These are phyloP conservation scores for Lichenostomus cassidix DNA, from an alignment of 2,113 vertebrate genomes.

Conservation along the genomic window DNA sequence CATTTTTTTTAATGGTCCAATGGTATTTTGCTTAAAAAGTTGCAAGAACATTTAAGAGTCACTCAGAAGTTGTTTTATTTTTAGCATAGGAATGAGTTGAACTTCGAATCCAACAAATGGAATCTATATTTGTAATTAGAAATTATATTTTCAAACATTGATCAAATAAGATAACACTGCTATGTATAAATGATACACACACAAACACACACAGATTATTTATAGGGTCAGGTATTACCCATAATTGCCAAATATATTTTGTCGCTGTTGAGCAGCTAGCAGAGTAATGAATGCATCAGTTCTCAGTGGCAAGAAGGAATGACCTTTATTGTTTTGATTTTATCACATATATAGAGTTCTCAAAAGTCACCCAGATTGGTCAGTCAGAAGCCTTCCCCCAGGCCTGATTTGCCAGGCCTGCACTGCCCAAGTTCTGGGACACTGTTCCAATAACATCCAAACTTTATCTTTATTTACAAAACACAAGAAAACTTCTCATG, in stretches of 20 bases:
- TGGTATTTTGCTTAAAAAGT: not conserved
- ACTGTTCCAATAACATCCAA: too few relatives aligned
- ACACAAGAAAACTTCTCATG: too few relatives aligned
- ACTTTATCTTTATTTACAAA: too few relatives aligned
- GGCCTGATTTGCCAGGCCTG: too few relatives aligned
- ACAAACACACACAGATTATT: not conserved
- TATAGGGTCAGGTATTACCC: not conserved
- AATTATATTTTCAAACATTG: not conserved
- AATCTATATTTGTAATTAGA: not conserved
- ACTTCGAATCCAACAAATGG: not conserved
- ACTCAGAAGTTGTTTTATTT: not conserved
- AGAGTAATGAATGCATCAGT: too few relatives aligned
- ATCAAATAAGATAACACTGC: not conserved
- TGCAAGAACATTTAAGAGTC: not conserved
- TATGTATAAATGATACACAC: not conserved
- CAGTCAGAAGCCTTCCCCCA: too few relatives aligned
- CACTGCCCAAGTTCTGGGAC: too few relatives aligned
- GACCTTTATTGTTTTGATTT: too few relatives aligned
- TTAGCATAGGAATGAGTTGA: not conserved
- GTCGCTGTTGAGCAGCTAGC: too few relatives aligned
- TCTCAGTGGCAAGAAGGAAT: too few relatives aligned
- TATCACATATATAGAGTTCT: too few relatives aligned
- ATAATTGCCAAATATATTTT: not conserved
- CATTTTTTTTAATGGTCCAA: not conserved
- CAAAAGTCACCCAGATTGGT: too few relatives aligned